phyloP scores from a whole-genome alignment of 2,888 invertebrate genomes.

The Dichetophora obliterata region DNA sequence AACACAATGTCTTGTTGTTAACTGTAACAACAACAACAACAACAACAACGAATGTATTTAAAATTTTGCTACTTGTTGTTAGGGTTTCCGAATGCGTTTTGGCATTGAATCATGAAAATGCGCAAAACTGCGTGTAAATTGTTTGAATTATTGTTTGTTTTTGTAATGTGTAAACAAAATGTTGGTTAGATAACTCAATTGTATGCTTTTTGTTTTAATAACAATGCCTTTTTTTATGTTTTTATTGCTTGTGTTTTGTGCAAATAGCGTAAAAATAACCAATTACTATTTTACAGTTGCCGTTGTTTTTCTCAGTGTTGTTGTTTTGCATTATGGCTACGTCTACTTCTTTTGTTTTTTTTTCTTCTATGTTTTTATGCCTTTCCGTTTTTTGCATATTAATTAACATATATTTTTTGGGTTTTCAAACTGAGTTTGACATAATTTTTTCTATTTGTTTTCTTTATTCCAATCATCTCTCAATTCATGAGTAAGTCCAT shows the following conservation, averaged over 20 bases:
- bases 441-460: background rate
- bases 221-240: background rate
- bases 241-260: background rate
- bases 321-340: no score
- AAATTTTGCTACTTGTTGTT: no score
- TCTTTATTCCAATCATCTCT: background rate
- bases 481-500: no score
- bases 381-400: slow-evolving; percentile 12
- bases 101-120: no score
- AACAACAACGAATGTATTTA: no score
- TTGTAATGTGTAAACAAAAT: background rate
- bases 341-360: background rate
- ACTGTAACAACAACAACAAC: no score
- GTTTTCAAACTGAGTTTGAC: background rate
- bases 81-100: no score
- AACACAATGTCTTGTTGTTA: no score
- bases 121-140: no score
- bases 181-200: background rate
- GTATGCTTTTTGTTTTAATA: background rate
- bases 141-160: background rate
- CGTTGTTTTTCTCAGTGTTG: no score
- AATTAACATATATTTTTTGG: background rate
- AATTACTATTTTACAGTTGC: background rate
- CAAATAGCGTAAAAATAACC: background rate
- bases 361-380: background rate